phyloP scores from a whole-genome alignment of 2,113 vertebrate species.

The Vireo altiloquus region DNA sequence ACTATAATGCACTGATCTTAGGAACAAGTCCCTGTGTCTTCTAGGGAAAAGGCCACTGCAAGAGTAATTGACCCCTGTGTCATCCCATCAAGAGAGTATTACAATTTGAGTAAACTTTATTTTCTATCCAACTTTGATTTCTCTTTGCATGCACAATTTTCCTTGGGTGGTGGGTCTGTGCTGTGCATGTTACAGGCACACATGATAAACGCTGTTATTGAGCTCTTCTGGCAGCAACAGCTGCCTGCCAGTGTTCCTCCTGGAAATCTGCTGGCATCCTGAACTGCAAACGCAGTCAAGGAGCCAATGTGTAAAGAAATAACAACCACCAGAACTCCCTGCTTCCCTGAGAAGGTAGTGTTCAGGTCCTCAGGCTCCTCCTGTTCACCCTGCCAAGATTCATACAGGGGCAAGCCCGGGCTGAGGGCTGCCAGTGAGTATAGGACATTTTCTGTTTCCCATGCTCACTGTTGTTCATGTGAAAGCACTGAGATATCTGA shows the following conservation, averaged over 20 bases:
- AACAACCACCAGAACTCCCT: neutral
- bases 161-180: neutral
- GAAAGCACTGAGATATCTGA: neutral
- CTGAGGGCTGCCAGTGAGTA: neutral
- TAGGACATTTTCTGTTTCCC: neutral
- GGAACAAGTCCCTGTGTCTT: neutral
- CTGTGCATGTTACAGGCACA: neutral
- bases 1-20: neutral
- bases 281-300: neutral
- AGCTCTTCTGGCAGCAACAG: neutral
- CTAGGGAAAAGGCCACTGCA: neutral
- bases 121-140: neutral
- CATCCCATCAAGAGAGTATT: neutral
- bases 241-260: neutral
- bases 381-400: neutral
- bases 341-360: neutral
- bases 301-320: neutral
- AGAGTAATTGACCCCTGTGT: neutral
- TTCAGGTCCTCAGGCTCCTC: neutral
- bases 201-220: fast-evolving
- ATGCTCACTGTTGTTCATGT: neutral
- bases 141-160: neutral
- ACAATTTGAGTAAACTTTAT: neutral
- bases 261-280: neutral
- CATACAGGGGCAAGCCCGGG: neutral